These are phyloP conservation scores for Opisthograptis luteolata DNA, from an alignment of 2,888 invertebrate genomes.

Conservation along the genomic window DNA sequence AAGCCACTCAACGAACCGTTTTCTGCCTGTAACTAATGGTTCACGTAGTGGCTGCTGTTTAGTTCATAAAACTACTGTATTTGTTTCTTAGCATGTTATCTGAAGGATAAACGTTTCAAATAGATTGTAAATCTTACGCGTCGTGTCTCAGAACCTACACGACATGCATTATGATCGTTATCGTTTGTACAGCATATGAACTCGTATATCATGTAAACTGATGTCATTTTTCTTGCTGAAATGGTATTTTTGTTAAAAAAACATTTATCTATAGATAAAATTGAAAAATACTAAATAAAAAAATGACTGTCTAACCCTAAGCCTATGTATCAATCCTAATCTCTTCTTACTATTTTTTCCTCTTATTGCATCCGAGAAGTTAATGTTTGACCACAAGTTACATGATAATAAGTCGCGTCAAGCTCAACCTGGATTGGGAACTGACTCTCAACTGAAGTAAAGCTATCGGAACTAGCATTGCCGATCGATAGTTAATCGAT, in stretches of 20 bases:
- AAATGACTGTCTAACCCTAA: too few species aligned
- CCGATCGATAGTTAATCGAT: too few species aligned
- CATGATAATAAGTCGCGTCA: too few species aligned
- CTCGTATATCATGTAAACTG: constrained; percentile 17
- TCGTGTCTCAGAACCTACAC: constrained; percentile 12
- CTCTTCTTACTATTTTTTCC: too few species aligned
- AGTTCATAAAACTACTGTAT: constrained; percentile 11
- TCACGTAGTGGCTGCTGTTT: constrained; percentile 25
- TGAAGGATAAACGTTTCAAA: constrained; percentile 10
- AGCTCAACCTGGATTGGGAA: too few species aligned
- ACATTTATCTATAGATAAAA: too few species aligned
- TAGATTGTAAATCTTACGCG: constrained; percentile 15
- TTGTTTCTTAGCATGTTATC: background rate
- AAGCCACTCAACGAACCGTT: constrained; percentile 31
- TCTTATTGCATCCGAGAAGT: too few species aligned
- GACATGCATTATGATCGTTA: constrained; percentile 14
- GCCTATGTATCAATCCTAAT: too few species aligned
- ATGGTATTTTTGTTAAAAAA: background rate
- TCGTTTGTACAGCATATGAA: constrained; percentile 9
- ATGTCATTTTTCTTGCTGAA: background rate
- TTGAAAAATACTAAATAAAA: too few species aligned
- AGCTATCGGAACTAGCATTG: too few species aligned
- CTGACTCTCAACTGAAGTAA: too few species aligned
- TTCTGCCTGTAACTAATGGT: constrained; percentile 35
- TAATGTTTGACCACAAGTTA: too few species aligned